Conservation (phyloP, 2,888 invertebrate species). For the Aleiodes alternator region DNA sequence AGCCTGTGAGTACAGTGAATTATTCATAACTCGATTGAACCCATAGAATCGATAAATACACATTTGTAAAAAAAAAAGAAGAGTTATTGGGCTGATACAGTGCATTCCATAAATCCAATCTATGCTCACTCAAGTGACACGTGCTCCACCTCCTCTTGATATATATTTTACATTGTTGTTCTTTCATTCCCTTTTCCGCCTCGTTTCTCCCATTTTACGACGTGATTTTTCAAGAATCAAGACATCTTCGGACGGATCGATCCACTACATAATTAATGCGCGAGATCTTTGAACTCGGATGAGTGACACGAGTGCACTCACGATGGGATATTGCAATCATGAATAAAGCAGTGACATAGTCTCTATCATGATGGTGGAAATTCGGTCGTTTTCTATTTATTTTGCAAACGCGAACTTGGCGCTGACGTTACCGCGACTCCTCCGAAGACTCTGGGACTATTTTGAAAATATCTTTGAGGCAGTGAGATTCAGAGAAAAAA, state of each 20-base stretch:
- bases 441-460: too few species aligned
- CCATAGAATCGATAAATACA: slow-evolving; percentile 17
- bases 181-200: slow-evolving; percentile 23
- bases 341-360: too few species aligned
- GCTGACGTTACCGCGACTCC: too few species aligned
- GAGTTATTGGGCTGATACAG: slow-evolving; percentile 38
- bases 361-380: too few species aligned
- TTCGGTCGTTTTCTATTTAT: too few species aligned
- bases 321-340: not conserved
- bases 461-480: too few species aligned
- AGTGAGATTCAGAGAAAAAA: too few species aligned
- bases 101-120: slow-evolving; percentile 33
- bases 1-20: slow-evolving; percentile 34
- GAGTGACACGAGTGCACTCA: slow-evolving; percentile 24
- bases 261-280: not conserved
- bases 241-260: not conserved
- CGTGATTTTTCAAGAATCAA: not conserved
- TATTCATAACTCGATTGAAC: slow-evolving; percentile 44
- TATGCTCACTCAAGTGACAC: not conserved
- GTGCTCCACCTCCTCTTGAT: slow-evolving; percentile 2
- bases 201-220: not conserved
- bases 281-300: slow-evolving; percentile 35
- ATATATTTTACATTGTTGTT: slow-evolving; percentile 41
- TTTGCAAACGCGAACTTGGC: too few species aligned
- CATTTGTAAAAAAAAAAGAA: slow-evolving; percentile 10